Conservation (phyloP, 2,113 vertebrate species). For the Lanius ludovicianus region DNA sequence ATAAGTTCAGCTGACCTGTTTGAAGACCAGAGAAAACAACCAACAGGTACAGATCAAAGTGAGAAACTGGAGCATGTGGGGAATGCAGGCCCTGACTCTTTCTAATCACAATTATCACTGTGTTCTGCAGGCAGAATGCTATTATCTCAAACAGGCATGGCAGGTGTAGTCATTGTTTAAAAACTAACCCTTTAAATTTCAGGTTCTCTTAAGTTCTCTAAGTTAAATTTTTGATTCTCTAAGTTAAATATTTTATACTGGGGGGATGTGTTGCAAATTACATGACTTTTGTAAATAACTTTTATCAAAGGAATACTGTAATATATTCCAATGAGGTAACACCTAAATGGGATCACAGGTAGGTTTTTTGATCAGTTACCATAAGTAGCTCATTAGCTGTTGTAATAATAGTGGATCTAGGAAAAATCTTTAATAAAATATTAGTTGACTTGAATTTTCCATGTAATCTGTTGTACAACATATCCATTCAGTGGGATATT, state of each 20-base stretch:
- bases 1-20: conserved; percentile 96
- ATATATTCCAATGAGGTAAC: not conserved
- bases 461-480: not conserved
- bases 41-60: conserved; percentile 64
- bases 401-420: not conserved
- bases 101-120: not conserved
- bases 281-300: not conserved
- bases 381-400: not conserved
- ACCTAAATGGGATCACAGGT: not conserved
- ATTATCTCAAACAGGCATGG: not conserved
- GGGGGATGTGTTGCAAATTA: not conserved
- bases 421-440: not conserved
- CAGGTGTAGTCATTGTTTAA: not conserved
- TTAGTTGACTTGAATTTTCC: not conserved
- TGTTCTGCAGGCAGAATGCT: not conserved
- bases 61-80: not conserved
- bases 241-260: not conserved
- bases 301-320: not conserved
- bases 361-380: not conserved
- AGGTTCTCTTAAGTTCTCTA: not conserved
- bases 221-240: not conserved
- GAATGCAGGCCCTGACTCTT: not conserved
- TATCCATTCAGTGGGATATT: not conserved
- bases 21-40: conserved; percentile 87
- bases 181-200: not conserved